Percentiles rank a stretch among this genome's conserved stretches.
Conservation (phyloP, 2,888 invertebrate genomes). For the Tricholauxania praeusta region DNA sequence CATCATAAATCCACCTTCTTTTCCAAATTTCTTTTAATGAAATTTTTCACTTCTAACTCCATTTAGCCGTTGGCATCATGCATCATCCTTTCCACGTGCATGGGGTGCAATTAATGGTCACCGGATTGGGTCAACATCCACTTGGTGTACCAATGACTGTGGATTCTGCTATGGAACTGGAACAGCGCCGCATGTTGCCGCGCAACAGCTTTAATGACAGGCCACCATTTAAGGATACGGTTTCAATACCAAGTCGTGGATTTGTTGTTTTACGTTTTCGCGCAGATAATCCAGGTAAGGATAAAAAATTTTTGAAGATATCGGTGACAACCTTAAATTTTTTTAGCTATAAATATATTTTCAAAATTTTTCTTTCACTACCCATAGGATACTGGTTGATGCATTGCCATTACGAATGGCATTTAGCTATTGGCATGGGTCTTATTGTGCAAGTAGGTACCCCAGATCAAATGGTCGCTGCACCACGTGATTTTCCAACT, state of each 20-base stretch:
- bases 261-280: constrained; percentile 58
- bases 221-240: constrained; percentile 61
- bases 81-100: constrained; percentile 67
- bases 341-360: not conserved
- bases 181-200: constrained; percentile 44
- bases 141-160: constrained; percentile 49
- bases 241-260: constrained; percentile 60
- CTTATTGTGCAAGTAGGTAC: constrained; percentile 68
- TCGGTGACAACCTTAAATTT: not conserved
- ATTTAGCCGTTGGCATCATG: constrained; percentile 55
- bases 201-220: constrained; percentile 45
- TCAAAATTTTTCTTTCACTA: constrained; percentile 19
- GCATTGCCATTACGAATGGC: constrained; percentile 62
- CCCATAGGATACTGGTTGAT: constrained; percentile 56
- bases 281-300: constrained; percentile 56
- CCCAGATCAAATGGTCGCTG: constrained; percentile 73
- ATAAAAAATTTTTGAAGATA: not conserved
- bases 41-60: not conserved
- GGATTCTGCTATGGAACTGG: constrained; percentile 51
- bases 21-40: not conserved
- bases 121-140: constrained; percentile 54
- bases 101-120: constrained; percentile 63
- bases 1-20: not conserved
- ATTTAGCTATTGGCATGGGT: constrained; percentile 57
- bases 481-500: constrained; percentile 79